A percentile compares a stretch with the other conserved stretches of the same genome.
phyloP scores from a whole-genome alignment of 2,888 invertebrate genomes.

The Drosophila colorata region DNA sequence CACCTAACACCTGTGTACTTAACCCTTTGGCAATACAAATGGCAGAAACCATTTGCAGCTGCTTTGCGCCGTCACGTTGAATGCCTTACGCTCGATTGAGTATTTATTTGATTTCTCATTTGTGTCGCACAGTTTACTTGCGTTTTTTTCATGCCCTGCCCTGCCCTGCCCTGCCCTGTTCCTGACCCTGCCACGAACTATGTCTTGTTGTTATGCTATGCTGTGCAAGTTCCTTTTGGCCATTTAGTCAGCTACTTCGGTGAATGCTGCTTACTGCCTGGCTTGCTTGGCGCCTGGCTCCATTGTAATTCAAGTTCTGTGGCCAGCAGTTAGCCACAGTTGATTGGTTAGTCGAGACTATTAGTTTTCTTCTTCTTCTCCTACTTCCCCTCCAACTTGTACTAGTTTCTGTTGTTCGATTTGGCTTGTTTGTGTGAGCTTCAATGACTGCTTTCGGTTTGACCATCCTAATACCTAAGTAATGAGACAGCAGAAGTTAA shows the following conservation, averaged over 20 bases:
- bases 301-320: slow-evolving; percentile 79
- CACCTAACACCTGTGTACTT: slow-evolving; percentile 14
- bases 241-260: slow-evolving; percentile 57
- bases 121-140: slow-evolving; percentile 73
- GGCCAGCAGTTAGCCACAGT: slow-evolving; percentile 79
- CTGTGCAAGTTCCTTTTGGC: slow-evolving; percentile 46
- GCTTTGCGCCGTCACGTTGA: slow-evolving; percentile 60
- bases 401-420: slow-evolving; percentile 12
- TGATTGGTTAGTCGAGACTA: slow-evolving; percentile 73
- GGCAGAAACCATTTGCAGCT: slow-evolving; percentile 48
- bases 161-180: not conserved
- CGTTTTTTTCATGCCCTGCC: slow-evolving; percentile 3
- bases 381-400: slow-evolving; percentile 1
- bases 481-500: slow-evolving; percentile 73
- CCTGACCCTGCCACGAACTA: not conserved
- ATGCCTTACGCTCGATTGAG: slow-evolving; percentile 80
- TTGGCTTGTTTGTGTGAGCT: slow-evolving; percentile 33
- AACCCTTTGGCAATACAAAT: slow-evolving; percentile 54
- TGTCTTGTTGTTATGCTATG: slow-evolving; percentile 5
- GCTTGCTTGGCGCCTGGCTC: slow-evolving; percentile 17
- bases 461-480: slow-evolving; percentile 60
- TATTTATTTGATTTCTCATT: slow-evolving; percentile 82
- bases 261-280: slow-evolving; percentile 40
- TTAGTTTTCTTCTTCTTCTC: slow-evolving; percentile 38
- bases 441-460: slow-evolving; percentile 43